Conservation (phyloP, 2,113 vertebrate species). For the Ameiurus melas region DNA sequence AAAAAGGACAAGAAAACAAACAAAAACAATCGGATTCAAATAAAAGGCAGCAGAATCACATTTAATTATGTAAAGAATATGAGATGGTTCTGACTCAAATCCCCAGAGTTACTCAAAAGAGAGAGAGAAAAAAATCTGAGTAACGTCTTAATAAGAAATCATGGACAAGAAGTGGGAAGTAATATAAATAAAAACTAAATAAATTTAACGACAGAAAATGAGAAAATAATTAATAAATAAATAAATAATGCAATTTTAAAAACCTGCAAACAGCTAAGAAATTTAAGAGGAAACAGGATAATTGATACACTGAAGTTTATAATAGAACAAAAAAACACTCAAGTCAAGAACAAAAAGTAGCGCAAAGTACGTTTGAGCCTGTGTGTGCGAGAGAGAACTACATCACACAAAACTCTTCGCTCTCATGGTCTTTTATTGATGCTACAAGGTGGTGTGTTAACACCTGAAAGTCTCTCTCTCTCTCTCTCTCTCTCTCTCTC, state of each 20-base stretch:
- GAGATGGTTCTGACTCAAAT: background rate
- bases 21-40: background rate
- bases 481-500: too few relatives aligned
- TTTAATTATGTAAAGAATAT: background rate
- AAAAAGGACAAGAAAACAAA: background rate
- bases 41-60: constrained; percentile 1
- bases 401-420: constrained; percentile 33
- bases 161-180: constrained; percentile 7
- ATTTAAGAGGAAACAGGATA: background rate
- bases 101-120: constrained; percentile 1
- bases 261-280: background rate
- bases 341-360: background rate
- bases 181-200: background rate
- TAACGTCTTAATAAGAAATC: constrained; percentile 3
- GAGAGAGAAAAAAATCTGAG: background rate
- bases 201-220: background rate
- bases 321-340: background rate
- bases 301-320: background rate
- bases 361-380: background rate
- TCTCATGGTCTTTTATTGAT: constrained; percentile 28
- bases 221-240: background rate
- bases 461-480: background rate
- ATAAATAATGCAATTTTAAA: background rate
- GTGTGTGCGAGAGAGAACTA: constrained; percentile 10
- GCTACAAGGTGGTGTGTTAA: constrained; percentile 42